Conservation (phyloP, 2,797 vertebrate species). For the Enteromius thamalakanensis region DNA sequence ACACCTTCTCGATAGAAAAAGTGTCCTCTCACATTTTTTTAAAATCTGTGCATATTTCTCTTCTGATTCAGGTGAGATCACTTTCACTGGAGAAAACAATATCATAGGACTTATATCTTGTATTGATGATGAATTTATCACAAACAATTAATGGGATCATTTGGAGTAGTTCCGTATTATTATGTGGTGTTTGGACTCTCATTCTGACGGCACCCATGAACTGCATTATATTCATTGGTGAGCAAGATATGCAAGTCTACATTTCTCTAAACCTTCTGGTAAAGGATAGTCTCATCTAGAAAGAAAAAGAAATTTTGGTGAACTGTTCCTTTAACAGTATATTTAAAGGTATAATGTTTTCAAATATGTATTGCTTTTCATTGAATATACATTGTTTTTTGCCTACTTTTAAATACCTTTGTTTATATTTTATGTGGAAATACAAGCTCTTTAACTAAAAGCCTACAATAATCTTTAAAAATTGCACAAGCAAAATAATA, state of each 20-base stretch:
- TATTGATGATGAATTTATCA: background rate
- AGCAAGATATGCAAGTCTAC: background rate
- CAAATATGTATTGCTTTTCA: background rate
- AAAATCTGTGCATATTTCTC: background rate
- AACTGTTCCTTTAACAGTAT: background rate
- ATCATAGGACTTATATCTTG: background rate
- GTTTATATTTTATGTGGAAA: background rate
- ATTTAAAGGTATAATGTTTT: background rate
- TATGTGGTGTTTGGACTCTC: background rate
- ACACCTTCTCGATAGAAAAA: background rate
- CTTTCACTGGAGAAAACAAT: background rate
- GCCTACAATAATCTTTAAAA: background rate
- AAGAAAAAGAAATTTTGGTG: background rate
- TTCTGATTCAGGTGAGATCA: background rate
- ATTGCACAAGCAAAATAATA: background rate
- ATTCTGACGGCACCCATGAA: background rate
- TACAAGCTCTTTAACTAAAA: background rate
- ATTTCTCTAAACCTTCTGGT: background rate
- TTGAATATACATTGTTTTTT: background rate
- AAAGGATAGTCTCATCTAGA: background rate
- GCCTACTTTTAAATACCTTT: background rate
- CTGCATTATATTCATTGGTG: background rate
- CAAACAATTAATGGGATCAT: background rate
- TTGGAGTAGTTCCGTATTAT: background rate
- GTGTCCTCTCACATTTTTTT: background rate